These are phyloP conservation scores for Xiphophorus maculatus DNA, from an alignment of 2,113 vertebrate species.

Conservation along the genomic window DNA sequence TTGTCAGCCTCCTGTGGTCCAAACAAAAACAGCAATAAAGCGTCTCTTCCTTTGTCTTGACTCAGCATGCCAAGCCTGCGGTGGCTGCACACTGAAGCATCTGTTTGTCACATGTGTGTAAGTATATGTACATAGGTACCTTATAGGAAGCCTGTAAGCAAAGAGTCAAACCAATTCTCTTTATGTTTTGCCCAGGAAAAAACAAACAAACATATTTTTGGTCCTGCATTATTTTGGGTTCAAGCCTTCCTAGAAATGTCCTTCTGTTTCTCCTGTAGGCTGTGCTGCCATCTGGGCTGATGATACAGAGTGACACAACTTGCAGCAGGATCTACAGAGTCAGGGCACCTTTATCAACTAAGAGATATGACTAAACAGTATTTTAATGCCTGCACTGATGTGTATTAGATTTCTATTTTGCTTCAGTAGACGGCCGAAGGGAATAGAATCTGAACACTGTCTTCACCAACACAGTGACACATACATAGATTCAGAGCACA, in stretches of 20 bases:
- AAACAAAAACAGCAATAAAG: slow-evolving; percentile 45
- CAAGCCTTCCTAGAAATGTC: slow-evolving; percentile 40
- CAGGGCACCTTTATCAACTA: slow-evolving; percentile 1
- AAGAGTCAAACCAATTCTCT: slow-evolving; percentile 18
- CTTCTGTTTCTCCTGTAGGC: slow-evolving; percentile 25
- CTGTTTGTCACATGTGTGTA: not conserved
- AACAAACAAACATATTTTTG: slow-evolving; percentile 45
- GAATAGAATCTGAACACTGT: slow-evolving; percentile 33
- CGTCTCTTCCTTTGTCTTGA: slow-evolving; percentile 22
- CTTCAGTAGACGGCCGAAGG: slow-evolving; percentile 27
- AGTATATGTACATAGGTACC: not conserved
- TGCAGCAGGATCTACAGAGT: slow-evolving; percentile 10
- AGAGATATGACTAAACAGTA: not conserved
- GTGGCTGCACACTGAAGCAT: slow-evolving; percentile 20
- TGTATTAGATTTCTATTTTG: not conserved
- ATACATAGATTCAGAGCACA: slow-evolving; percentile 48
- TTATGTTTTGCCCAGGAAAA: slow-evolving; percentile 33
- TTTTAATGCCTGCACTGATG: slow-evolving; percentile 18
- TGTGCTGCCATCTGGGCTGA: slow-evolving; percentile 11
- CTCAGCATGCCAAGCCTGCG: slow-evolving; percentile 41
- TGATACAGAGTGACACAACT: slow-evolving; percentile 33
- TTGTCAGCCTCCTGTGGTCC: slow-evolving; percentile 55
- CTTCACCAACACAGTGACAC: slow-evolving; percentile 50
- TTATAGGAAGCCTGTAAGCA: slow-evolving; percentile 40
- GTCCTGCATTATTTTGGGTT: slow-evolving; percentile 47